Percentiles rank a stretch among this genome's conserved stretches.
Evolutionary conservation across 2,888 invertebrate genomes (phyloP).

Genomic region (Tenodera sinensis): DNA sequence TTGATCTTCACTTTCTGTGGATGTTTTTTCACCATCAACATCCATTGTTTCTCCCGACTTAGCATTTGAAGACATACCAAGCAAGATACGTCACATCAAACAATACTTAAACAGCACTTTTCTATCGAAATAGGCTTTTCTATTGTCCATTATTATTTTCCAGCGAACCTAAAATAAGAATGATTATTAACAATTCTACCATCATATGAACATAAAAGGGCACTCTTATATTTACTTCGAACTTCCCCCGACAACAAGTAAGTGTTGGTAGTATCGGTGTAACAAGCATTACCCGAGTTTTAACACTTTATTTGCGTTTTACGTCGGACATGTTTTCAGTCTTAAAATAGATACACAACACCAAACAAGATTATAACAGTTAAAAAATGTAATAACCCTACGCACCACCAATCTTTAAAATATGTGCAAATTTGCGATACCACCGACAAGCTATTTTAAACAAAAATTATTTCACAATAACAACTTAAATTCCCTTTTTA

Average conservation of each 20-base stretch:
- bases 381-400: not conserved
- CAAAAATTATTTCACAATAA: not conserved
- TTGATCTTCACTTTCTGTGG: not conserved
- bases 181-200: not conserved
- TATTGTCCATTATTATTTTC: not conserved
- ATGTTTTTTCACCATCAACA: constrained; percentile 10
- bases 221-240: too few relatives aligned
- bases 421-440: not conserved
- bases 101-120: not conserved
- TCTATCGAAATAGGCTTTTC: not conserved
- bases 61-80: constrained; percentile 8
- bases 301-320: constrained; percentile 1
- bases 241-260: too few relatives aligned
- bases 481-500: not conserved
- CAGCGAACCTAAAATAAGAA: not conserved
- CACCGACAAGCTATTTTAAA: not conserved
- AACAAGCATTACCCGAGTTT: not conserved
- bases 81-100: not conserved
- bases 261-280: too few relatives aligned
- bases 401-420: not conserved
- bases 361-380: not conserved
- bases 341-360: constrained; percentile 22
- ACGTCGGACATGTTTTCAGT: constrained; percentile 28
- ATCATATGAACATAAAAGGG: not conserved
- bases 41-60: constrained; percentile 10